Base-by-base conservation (phyloP, 2,888 invertebrate species). In the Ctena decussata region DNA sequence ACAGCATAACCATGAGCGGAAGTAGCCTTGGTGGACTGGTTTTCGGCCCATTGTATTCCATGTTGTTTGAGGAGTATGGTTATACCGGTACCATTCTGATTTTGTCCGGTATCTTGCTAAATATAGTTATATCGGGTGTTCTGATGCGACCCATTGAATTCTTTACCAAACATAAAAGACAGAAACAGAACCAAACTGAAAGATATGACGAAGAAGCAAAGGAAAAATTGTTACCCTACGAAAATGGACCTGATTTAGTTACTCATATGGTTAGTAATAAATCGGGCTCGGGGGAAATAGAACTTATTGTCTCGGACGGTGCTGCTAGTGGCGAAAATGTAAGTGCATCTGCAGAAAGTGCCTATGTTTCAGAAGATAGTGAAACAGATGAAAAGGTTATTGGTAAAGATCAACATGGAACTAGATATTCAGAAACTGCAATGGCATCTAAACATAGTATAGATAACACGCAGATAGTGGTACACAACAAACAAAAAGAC, bases 51-150 rank as follows among this genome's bases (percentile, higher is more conserved):
- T n/a, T 86, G 12, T 49, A 73, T 15, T 73, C 85, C 18, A 60
- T 71, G 6, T 46, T 86, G 80, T 83, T 89, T n/a, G 83, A 85
- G 24, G 35, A 74, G 5, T 83, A 65, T 35, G 86, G 85, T 0
- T 89, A 77, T 41, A 69, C 81, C 0, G 89, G 89, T 21, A 85
- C 89, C 24, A 69, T 85, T 46, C 53, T 86, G 44, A 79, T 89
- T 8, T 69, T 83, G 3, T 75, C 83, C 15, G 89, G 78, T 0
- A 71, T 89, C 24, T 41, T 79, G n/a, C 73, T 86, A 12, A 80
- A 89, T 69, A 76, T 79, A 35, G 27, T 85, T 1, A 53, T 89
- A 5, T 72, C 77, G 5, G 86, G 81, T 15, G 65, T 69, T 12
- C 70, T 89, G 32, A 74, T 89, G 39, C 76, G 89, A 44, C 89